phyloP scores from a whole-genome alignment of 2,113 vertebrate species.

The Dascyllus trimaculatus region DNA sequence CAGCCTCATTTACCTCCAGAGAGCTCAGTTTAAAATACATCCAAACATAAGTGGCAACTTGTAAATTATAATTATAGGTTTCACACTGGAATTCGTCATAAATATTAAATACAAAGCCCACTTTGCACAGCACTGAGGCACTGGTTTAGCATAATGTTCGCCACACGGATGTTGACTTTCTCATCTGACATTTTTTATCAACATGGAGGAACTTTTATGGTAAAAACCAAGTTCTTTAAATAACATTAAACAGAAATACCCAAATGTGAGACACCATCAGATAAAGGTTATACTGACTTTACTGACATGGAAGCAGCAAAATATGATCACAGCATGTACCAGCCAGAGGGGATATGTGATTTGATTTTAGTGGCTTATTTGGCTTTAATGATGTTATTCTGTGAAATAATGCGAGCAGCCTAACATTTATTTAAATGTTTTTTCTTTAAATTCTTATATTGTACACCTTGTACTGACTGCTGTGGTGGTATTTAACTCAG shows the following conservation, averaged over 20 bases:
- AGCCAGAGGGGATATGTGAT: too few relatives aligned
- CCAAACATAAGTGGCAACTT: neutral
- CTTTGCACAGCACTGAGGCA: neutral
- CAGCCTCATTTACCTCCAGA: neutral
- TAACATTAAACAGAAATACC: too few relatives aligned
- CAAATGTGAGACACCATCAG: too few relatives aligned
- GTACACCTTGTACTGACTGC: too few relatives aligned
- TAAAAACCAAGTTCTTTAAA: too few relatives aligned
- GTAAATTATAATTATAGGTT: constrained; percentile 18
- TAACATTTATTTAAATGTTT: neutral
- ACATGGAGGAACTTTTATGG: too few relatives aligned
- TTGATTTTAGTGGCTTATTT: neutral
- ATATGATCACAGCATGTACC: too few relatives aligned
- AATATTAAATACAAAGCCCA: fast-evolving
- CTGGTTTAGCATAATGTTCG: neutral
- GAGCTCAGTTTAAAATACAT: constrained; percentile 32
- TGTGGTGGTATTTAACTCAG: too few relatives aligned
- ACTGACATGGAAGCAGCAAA: too few relatives aligned
- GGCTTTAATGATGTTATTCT: neutral
- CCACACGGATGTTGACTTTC: neutral
- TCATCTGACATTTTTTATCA: neutral
- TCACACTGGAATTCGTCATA: constrained; percentile 14
- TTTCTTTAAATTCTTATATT: too few relatives aligned
- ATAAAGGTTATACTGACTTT: too few relatives aligned
- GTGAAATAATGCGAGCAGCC: neutral